Evolutionary conservation across 1,140 invertebrate species (phyloP).

Genomic region (Leptinotarsa defecta): DNA sequence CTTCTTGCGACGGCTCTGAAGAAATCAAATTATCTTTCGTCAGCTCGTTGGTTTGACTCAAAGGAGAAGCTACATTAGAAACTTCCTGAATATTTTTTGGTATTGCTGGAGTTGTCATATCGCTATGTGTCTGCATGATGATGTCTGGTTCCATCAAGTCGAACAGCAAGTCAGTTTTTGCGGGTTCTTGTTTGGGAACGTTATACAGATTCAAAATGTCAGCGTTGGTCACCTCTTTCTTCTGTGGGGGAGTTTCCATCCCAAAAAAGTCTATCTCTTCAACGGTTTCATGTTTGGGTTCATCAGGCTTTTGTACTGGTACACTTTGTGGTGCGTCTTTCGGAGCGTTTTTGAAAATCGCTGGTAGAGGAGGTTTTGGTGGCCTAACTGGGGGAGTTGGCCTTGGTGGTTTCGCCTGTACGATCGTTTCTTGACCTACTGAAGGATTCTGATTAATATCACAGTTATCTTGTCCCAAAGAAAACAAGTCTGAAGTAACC

Average conservation of each 20-base stretch:
- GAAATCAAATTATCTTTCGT: conserved; percentile 47
- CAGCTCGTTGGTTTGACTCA: conserved; percentile 19
- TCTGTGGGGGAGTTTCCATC: conserved; percentile 49
- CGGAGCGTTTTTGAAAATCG: conserved; percentile 5
- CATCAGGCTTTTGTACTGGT: background rate
- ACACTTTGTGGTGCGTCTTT: conserved; percentile 13
- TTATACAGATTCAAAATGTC: conserved; percentile 71
- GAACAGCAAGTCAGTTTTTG: conserved; percentile 51
- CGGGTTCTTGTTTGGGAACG: conserved; percentile 59
- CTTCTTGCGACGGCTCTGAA: conserved; percentile 49
- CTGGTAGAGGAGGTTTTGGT: conserved; percentile 26
- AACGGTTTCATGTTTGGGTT: background rate
- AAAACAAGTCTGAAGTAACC: background rate
- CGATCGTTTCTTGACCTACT: conserved; percentile 43
- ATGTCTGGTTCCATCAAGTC: conserved; percentile 46
- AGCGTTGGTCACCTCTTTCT: conserved; percentile 61
- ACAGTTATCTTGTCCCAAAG: conserved; percentile 21
- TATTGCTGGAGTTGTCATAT: background rate
- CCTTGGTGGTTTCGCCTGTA: conserved; percentile 53
- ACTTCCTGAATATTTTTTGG: conserved; percentile 10
- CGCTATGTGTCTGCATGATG: conserved; percentile 22
- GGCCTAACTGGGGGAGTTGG: conserved; percentile 55
- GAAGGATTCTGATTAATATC: conserved; percentile 58
- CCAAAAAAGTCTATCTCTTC: conserved; percentile 59
- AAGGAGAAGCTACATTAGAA: conserved; percentile 7